These are phyloP conservation scores for Sminthurides aquaticus DNA, from an alignment of 2,888 invertebrate species.

Conservation along the genomic window DNA sequence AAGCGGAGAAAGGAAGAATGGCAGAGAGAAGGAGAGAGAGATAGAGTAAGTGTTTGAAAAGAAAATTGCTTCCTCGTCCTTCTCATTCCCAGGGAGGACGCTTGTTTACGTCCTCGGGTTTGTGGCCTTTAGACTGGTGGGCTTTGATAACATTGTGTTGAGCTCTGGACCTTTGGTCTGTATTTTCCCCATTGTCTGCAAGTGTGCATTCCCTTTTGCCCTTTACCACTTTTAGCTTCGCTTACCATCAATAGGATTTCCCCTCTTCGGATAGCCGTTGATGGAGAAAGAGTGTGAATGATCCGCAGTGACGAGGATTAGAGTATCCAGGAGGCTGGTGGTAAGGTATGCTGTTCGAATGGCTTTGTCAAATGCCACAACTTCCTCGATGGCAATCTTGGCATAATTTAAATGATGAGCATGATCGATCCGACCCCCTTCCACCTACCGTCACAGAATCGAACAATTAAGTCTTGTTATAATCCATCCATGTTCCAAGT, in stretches of 20 bases:
- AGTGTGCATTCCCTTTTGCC: too few relatives aligned
- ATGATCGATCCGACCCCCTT: constrained; percentile 62
- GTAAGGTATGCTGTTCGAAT: constrained; percentile 59
- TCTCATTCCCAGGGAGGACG: too few relatives aligned
- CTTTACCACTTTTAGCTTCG: neutral
- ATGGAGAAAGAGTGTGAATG: constrained; percentile 72
- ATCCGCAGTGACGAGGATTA: constrained; percentile 77
- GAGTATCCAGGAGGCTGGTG: constrained; percentile 55
- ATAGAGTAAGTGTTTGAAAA: neutral
- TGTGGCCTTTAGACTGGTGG: neutral
- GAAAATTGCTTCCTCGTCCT: neutral
- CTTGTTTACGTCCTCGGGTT: too few relatives aligned
- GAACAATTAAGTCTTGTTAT: neutral
- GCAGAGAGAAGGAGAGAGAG: neutral
- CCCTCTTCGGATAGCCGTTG: constrained; percentile 67
- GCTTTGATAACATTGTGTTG: neutral
- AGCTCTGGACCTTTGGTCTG: neutral
- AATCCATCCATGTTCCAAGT: neutral
- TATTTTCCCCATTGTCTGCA: neutral
- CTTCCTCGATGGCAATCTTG: constrained; percentile 68
- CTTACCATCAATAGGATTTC: constrained; percentile 61
- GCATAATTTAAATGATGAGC: constrained; percentile 77
- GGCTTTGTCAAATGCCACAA: constrained; percentile 69
- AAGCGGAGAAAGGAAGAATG: neutral
- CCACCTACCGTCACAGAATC: constrained; percentile 19